A percentile compares a stretch with the other conserved stretches of the same genome.
These are phyloP conservation scores for Paradisaea rubra DNA, from an alignment of 2,113 vertebrate species.

Conservation along the genomic window DNA sequence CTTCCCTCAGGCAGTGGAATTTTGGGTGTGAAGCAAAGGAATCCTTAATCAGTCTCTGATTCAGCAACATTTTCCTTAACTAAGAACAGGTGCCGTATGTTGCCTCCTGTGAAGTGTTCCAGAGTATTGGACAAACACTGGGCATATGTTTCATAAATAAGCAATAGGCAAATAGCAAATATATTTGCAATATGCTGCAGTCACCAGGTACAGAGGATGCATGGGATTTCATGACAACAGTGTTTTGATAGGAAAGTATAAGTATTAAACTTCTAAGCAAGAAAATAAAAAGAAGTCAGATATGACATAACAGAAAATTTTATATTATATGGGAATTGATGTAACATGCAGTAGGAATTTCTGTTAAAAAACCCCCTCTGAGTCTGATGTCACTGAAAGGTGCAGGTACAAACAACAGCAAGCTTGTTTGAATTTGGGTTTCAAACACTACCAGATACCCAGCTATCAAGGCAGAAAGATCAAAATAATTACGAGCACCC, in stretches of 20 bases:
- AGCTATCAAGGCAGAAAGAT: background rate
- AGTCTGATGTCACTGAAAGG: background rate
- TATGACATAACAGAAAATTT: background rate
- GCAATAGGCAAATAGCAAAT: background rate
- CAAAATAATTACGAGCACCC: background rate
- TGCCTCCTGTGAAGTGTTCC: background rate
- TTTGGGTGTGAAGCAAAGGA: background rate
- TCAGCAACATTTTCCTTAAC: background rate
- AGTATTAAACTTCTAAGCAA: background rate
- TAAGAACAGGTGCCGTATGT: background rate
- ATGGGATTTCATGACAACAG: background rate
- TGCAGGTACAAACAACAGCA: background rate
- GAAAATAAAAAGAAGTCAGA: background rate
- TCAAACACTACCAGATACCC: background rate
- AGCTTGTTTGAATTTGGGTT: background rate
- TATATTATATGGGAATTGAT: background rate
- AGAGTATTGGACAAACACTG: background rate
- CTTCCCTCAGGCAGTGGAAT: background rate
- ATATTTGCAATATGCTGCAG: background rate
- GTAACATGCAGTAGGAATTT: background rate
- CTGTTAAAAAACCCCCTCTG: background rate
- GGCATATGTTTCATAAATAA: slow-evolving; percentile 29
- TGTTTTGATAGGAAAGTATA: background rate
- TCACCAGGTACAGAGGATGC: background rate
- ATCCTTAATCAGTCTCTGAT: background rate